Percentiles rank a stretch among this genome's conserved stretches.
Conservation (phyloP, 2,888 invertebrate species). For the Cerastis leucographa region DNA sequence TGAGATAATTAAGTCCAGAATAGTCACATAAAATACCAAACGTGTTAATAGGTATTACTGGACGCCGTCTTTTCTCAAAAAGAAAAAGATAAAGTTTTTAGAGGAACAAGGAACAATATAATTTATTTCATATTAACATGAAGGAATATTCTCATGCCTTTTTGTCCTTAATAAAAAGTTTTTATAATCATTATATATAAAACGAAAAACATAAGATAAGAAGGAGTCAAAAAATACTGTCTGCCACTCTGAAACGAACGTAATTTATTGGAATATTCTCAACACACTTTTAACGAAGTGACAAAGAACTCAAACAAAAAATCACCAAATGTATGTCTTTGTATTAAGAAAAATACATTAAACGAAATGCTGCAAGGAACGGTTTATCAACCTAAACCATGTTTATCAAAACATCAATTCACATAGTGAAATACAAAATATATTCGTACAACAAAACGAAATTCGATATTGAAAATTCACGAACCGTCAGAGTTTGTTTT, state of each 20-base stretch:
- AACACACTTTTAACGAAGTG: constrained; percentile 30
- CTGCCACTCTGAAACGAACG: not conserved
- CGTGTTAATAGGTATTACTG: too few species aligned
- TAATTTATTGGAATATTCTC: constrained; percentile 7
- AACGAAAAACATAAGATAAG: constrained; percentile 15
- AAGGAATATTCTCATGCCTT: too few species aligned
- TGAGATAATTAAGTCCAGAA: constrained; percentile 1
- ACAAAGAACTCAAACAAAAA: constrained; percentile 14
- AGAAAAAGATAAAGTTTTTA: too few species aligned
- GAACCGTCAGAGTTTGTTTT: constrained; percentile 31
- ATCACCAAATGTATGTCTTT: constrained; percentile 23
- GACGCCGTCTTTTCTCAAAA: too few species aligned
- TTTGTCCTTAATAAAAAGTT: too few species aligned
- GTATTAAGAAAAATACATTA: constrained; percentile 20
- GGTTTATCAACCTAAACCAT: constrained; percentile 49
- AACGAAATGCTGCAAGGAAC: constrained; percentile 17
- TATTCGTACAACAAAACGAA: constrained; percentile 15
- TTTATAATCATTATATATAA: too few species aligned
- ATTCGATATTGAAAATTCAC: constrained; percentile 32
- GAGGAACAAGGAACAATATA: too few species aligned
- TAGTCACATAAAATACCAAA: not conserved
- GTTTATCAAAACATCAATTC: constrained; percentile 44
- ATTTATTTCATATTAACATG: too few species aligned
- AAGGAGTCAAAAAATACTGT: constrained; percentile 11
- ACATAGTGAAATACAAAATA: constrained; percentile 33